Conservation (phyloP, 1,140 invertebrate genomes). For the Ephestia elutella region DNA sequence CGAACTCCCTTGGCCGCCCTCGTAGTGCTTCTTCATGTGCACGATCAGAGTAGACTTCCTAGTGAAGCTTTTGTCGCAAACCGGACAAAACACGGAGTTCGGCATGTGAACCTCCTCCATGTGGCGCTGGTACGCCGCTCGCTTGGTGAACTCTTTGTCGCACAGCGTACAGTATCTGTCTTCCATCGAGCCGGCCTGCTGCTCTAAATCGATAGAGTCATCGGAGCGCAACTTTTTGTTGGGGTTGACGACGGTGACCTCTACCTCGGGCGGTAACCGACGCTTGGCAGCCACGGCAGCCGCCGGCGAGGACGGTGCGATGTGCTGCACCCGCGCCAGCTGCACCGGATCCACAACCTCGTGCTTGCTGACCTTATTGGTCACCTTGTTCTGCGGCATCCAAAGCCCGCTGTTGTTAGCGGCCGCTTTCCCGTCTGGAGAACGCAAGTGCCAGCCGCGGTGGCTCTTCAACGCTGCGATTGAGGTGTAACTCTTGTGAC, state of each 20-base stretch:
- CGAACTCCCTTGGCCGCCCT: conserved; percentile 49
- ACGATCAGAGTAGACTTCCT: conserved; percentile 70
- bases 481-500: conserved; percentile 76
- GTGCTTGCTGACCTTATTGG: conserved; percentile 69
- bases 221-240: conserved; percentile 68
- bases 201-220: conserved; percentile 55
- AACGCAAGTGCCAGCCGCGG: conserved; percentile 76
- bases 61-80: conserved; percentile 75
- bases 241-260: conserved; percentile 68
- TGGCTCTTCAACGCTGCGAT: conserved; percentile 76
- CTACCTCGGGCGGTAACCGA: conserved; percentile 67
- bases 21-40: conserved; percentile 74
- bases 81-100: conserved; percentile 66
- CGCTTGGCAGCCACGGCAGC: conserved; percentile 41
- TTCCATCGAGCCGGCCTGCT: conserved; percentile 41
- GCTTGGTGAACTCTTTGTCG: conserved; percentile 75
- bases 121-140: conserved; percentile 72
- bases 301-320: conserved; percentile 30
- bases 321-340: conserved; percentile 33
- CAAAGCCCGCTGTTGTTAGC: conserved; percentile 69
- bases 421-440: conserved; percentile 71
- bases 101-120: conserved; percentile 72
- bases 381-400: conserved; percentile 73
- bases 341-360: conserved; percentile 56
- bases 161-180: conserved; percentile 77